Evolutionary conservation across 2,113 vertebrate genomes (phyloP).

Genomic region (Forbesichthys papilliferus): DNA sequence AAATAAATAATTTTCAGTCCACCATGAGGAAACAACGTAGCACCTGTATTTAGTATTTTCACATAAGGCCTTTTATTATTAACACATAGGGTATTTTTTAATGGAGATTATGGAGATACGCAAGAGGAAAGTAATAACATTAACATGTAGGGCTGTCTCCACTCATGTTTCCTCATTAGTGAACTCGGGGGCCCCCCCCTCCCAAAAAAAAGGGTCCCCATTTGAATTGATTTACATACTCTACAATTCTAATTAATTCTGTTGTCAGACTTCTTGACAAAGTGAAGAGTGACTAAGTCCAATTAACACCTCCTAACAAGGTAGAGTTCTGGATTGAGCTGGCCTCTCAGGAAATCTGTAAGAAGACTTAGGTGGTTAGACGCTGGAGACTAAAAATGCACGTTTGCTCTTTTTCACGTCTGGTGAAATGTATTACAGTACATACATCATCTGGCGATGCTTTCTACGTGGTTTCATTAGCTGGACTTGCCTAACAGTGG

Average conservation of each 20-base stretch:
- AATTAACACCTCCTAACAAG: conserved; percentile 99
- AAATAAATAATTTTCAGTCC: not conserved
- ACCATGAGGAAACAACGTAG: conserved; percentile 30
- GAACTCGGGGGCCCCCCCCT: conserved; percentile 51
- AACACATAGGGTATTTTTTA: not conserved
- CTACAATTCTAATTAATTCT: conserved; percentile 79
- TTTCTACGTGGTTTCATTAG: conserved; percentile 41
- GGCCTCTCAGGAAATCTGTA: conserved; percentile 85
- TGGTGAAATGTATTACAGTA: conserved; percentile 58
- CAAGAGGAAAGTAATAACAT: conserved; percentile 64
- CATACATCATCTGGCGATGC: conserved; percentile 38
- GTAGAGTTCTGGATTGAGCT: conserved; percentile 87
- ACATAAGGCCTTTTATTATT: conserved; percentile 25
- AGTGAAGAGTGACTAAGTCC: conserved; percentile 93
- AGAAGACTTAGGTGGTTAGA: conserved; percentile 65
- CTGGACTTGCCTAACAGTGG: conserved; percentile 26
- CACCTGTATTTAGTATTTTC: conserved; percentile 56
- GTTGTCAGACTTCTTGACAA: conserved; percentile 90
- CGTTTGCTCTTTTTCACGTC: conserved; percentile 65
- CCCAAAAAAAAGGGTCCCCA: conserved; percentile 49
- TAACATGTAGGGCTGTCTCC: conserved; percentile 45
- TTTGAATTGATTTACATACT: conserved; percentile 78
- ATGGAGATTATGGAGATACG: conserved; percentile 28
- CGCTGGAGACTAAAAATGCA: conserved; percentile 55
- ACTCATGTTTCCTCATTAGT: conserved; percentile 58